Evolutionary conservation across 2,113 vertebrate species (phyloP), one percentile per base, ranked within the genome.

Genomic region (Brachypodius melanocephalos): DNA sequence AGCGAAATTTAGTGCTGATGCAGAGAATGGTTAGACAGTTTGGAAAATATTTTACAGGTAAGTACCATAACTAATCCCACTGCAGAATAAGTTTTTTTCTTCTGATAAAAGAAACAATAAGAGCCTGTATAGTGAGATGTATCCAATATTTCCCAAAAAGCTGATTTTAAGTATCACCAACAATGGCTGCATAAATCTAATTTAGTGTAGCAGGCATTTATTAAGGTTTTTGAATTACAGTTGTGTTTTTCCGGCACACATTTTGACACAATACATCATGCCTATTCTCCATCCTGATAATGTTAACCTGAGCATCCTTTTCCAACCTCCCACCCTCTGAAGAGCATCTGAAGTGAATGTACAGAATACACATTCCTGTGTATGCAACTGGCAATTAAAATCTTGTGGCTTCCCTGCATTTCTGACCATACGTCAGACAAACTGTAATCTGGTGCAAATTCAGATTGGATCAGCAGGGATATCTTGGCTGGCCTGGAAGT

Each of bases 291-390:
- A 69, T 68, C 17, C 40, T 71, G 29, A n/a, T 5, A n/a, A 29
- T 55, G 20, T 62, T 71, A 55, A 54, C 25, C 21, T 51, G 17
- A 34, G 17, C 74, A 29, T 24, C 71, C 21, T 67, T 63, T 80
- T 31, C n/a, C 25, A 85, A 17, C 10, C 13, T 77, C 16, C 6
- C 14, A 22, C 14, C 8, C 45, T 77, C 34, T 71, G 36, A 69
- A 55, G 13, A 43, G 34, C 19, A 52, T 26, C 46, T 81, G 2
- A 75, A 87, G 4, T 43, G 29, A 72, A 61, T 1, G 2, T 29
- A 28, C 22, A 68, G 48, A 32, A n/a, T 15, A 59, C 2, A 2
- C 0, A 0, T 52, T 67, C 9, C 16, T 31, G 8, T 68, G 6
- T 62, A 15, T 55, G 59, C 86, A 62, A 58, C 16, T 46, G n/a